Evolutionary conservation across 2,888 invertebrate genomes (phyloP).

Genomic region (Agriopis marginaria): DNA sequence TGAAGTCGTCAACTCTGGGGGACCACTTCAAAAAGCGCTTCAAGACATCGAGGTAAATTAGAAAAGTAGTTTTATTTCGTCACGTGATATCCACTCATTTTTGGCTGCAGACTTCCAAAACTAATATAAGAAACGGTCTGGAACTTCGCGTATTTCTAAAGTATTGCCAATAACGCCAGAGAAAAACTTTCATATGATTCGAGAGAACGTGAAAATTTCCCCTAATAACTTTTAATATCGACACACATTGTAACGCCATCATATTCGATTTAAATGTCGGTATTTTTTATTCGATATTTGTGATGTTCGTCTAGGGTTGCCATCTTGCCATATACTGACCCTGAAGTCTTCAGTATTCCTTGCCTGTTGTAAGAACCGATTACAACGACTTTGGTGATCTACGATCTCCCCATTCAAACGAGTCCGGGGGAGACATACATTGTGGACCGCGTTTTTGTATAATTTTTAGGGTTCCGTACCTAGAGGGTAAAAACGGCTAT

Average conservation of each 20-base stretch:
- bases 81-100: constrained; percentile 26
- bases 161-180: constrained; percentile 27
- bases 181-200: constrained; percentile 25
- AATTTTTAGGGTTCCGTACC: no score
- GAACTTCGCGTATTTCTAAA: constrained; percentile 21
- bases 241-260: constrained; percentile 35
- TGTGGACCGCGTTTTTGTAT: no score
- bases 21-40: constrained; percentile 6
- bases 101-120: constrained; percentile 22
- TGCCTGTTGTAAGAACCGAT: no score
- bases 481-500: no score
- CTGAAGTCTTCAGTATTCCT: no score
- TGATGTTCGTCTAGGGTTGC: neutral
- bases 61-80: constrained; percentile 37
- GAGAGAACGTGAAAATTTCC: constrained; percentile 23
- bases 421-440: no score
- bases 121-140: constrained; percentile 23
- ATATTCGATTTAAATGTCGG: constrained; percentile 43
- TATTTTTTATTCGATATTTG: constrained; percentile 33
- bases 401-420: no score
- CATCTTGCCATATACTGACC: neutral
- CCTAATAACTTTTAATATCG: constrained; percentile 28
- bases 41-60: constrained; percentile 29
- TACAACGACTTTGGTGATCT: no score
- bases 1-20: constrained; percentile 8